These are phyloP conservation scores for Tupiocoris notatus DNA, from an alignment of 2,888 invertebrate species.

Conservation along the genomic window DNA sequence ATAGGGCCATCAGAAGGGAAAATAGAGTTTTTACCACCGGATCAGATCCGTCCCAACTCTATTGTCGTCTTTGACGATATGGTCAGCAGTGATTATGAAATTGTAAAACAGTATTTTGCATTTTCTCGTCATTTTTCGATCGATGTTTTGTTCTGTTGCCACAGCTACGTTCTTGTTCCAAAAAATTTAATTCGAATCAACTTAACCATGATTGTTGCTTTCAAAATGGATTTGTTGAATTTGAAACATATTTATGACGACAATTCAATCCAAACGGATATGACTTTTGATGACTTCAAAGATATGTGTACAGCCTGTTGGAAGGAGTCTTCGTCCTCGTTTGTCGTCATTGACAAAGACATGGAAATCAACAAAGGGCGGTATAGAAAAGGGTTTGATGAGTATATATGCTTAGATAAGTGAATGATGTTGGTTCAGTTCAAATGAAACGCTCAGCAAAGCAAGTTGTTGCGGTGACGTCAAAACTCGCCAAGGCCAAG, in stretches of 20 bases:
- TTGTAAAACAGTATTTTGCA: constrained; percentile 52
- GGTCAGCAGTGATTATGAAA: constrained; percentile 51
- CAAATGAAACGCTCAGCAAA: neutral
- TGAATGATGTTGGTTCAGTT: neutral
- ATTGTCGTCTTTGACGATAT: constrained; percentile 55
- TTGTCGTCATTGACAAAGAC: constrained; percentile 49
- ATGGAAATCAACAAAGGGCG: constrained; percentile 50
- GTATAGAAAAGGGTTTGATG: constrained; percentile 52
- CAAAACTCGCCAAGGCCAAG: neutral
- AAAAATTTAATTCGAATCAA: constrained; percentile 54
- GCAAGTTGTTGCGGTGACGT: neutral
- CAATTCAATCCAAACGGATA: constrained; percentile 28
- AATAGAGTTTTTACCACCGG: constrained; percentile 44
- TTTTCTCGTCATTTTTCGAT: constrained; percentile 52
- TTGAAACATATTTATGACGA: constrained; percentile 50
- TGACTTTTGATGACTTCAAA: constrained; percentile 49
- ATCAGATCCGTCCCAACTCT: constrained; percentile 51
- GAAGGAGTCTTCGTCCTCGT: constrained; percentile 46
- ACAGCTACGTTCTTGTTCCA: constrained; percentile 53
- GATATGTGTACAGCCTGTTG: constrained; percentile 52
- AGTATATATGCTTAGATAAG: constrained; percentile 36
- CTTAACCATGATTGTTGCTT: constrained; percentile 52
- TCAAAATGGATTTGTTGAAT: constrained; percentile 53
- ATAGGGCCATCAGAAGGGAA: constrained; percentile 47
- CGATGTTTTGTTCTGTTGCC: constrained; percentile 53